Base-by-base conservation (phyloP, 2,113 vertebrate species). In the Podocnemis expansa region DNA sequence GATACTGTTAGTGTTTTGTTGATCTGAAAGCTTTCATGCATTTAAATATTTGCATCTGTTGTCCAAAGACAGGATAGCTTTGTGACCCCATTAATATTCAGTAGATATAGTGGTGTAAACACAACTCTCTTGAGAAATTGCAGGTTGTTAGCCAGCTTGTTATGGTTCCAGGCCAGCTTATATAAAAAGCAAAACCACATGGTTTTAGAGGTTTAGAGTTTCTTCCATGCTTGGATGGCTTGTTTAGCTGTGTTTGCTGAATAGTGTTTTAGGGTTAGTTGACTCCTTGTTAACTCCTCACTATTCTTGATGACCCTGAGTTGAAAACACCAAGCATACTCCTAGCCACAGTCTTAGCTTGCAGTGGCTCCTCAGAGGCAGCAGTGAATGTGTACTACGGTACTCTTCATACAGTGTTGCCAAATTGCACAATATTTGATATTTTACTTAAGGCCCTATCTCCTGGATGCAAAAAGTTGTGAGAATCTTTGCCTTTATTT, bases 21-120 rank as follows among this genome's bases (percentile, higher is more conserved):
- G 87, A 92, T 93, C 95, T 92, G 52, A 87, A 93, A 78, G 60
- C 93, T 93, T 12, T 91, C 87, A 85, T 95, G 93, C 82, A 80
- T 96, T 87, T 96, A 56, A 94, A 84, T 63, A 24, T 90, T 34
- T 47, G 54, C 95, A 94, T 63, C 89, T 80, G 82, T 96, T 97
- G 91, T 95, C 82, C 54, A 52, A 63, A 27, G 25, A 87, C 41
- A 6, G 54, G 78, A 41, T 80, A 56, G 54, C 83, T 31, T 89
- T 80, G 47, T 76, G 41, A 49, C 73, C 55, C 60, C 52, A 4
- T 85, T 89, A 87, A 89, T 54, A 90, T 93, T 75, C 85, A 31
- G 45, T 21, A 56, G 93, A 93, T 93, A 90, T 93, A 70, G 78
- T 14, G 93, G 92, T 17, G 76, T 55, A 88, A 95, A 87, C 82